Percentiles rank a stretch among this genome's conserved stretches.
Conservation (phyloP, 1,140 invertebrate genomes). For the Caerostris extrusa region DNA sequence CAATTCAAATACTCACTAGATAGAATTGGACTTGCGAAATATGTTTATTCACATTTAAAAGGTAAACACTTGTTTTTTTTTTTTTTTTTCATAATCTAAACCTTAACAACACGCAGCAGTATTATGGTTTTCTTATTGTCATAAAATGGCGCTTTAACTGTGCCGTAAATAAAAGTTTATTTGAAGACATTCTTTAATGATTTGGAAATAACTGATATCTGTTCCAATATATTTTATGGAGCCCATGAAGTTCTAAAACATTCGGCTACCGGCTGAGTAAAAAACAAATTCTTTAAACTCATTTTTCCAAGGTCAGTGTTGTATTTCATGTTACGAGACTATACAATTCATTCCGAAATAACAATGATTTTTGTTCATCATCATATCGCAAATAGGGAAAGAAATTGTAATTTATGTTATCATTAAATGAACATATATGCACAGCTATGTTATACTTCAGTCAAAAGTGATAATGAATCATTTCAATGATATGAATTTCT, state of each 20-base stretch:
- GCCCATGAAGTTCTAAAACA: not conserved
- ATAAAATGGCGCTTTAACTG: not conserved
- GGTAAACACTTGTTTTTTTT: not conserved
- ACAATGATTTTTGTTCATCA: too few species aligned
- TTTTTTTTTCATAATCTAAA: not conserved
- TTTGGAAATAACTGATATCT: not conserved
- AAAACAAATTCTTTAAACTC: not conserved
- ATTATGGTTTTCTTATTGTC: not conserved
- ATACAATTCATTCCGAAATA: too few species aligned
- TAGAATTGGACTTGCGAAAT: not conserved
- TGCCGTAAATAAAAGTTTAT: not conserved
- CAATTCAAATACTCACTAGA: not conserved
- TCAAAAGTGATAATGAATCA: too few species aligned
- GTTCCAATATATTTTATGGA: conserved; percentile 1
- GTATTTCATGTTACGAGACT: not conserved
- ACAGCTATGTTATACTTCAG: too few species aligned
- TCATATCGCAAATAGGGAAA: too few species aligned
- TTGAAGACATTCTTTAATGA: not conserved
- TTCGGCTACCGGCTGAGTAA: not conserved
- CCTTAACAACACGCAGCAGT: not conserved
- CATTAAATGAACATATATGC: too few species aligned
- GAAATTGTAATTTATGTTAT: too few species aligned
- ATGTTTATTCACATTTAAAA: conserved; percentile 22
- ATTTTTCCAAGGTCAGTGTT: not conserved
- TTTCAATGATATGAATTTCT: too few species aligned